Conservation (phyloP, 1,140 invertebrate species). For the Caenorhabditis briggsae region DNA sequence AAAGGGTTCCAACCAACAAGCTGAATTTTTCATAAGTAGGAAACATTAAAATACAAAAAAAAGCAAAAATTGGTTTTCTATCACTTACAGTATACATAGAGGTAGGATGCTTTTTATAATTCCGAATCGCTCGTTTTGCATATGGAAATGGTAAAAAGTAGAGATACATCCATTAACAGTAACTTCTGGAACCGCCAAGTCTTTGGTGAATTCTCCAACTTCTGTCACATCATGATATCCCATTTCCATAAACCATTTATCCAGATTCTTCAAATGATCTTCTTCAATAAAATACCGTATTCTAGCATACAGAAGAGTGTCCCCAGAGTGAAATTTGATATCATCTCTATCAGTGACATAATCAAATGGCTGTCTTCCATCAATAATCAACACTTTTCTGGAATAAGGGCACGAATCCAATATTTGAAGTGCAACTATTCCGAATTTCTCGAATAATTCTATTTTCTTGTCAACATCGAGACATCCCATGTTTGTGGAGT, state of each 20-base stretch:
- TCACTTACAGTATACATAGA: constrained; percentile 1
- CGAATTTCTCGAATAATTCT: not conserved
- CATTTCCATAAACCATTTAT: constrained; percentile 2
- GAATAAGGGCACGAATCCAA: not conserved
- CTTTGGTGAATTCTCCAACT: not conserved
- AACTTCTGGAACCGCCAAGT: not conserved
- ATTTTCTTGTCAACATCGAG: not conserved
- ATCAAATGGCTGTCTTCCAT: constrained; percentile 24
- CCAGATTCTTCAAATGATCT: constrained; percentile 17
- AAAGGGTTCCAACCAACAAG: not conserved
- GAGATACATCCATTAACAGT: not conserved
- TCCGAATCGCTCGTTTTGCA: not conserved
- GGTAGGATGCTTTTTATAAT: too few relatives aligned
- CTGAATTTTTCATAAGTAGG: too few relatives aligned
- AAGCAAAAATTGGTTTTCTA: not conserved
- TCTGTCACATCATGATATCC: constrained; percentile 7
- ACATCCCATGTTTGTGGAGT: not conserved
- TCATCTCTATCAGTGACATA: constrained; percentile 4
- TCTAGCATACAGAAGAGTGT: not conserved
- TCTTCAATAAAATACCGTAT: constrained; percentile 5
- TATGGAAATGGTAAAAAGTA: constrained; percentile 19
- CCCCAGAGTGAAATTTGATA: not conserved
- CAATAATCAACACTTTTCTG: constrained; percentile 16
- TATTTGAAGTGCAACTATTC: constrained; percentile 1
- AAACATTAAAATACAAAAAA: not conserved